A percentile compares a stretch with the other conserved stretches of the same genome.
These are phyloP conservation scores for Bombus turneri DNA, from an alignment of 1,140 invertebrate species.

Conservation along the genomic window DNA sequence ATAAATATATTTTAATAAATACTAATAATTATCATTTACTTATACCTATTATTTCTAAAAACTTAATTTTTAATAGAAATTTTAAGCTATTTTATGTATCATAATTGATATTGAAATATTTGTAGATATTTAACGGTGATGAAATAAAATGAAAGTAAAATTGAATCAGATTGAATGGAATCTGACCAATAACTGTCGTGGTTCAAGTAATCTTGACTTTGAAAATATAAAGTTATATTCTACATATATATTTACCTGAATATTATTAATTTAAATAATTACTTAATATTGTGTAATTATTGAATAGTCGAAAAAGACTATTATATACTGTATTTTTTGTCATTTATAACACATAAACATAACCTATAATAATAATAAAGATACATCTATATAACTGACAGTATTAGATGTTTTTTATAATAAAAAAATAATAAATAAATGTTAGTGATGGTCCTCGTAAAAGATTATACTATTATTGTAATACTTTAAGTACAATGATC, in stretches of 20 bases:
- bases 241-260: background rate
- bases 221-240: conserved; percentile 2
- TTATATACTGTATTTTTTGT: background rate
- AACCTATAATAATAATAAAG: conserved; percentile 23
- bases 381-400: conserved; percentile 8
- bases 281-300: background rate
- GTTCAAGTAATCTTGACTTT: conserved; percentile 11
- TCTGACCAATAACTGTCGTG: conserved; percentile 13
- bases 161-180: conserved; percentile 28
- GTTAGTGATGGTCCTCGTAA: background rate
- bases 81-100: background rate
- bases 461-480: background rate
- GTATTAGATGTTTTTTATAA: background rate
- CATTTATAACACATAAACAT: conserved; percentile 14
- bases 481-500: background rate
- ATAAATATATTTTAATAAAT: background rate
- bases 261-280: background rate
- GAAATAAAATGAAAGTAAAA: background rate
- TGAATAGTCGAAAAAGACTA: background rate
- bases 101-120: background rate
- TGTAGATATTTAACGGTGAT: background rate
- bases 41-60: background rate
- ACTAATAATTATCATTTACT: background rate
- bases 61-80: background rate
- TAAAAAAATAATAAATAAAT: background rate